Conservation (phyloP, 2,888 invertebrate genomes). For the Heliconius sara region DNA sequence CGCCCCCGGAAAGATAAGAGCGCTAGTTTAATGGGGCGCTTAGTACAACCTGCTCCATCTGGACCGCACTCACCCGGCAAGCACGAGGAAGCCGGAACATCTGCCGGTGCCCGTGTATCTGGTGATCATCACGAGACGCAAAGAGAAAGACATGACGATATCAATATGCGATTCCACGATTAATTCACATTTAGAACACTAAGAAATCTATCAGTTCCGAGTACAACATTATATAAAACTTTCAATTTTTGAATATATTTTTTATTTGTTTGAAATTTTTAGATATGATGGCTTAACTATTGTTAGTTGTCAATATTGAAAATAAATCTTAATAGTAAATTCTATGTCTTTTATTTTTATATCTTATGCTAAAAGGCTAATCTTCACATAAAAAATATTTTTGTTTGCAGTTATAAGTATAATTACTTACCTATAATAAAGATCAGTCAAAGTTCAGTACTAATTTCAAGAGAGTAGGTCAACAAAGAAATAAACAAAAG, state of each 20-base stretch:
- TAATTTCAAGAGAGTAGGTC: too few relatives aligned
- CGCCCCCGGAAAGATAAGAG: constrained; percentile 85
- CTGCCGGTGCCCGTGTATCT: constrained; percentile 74
- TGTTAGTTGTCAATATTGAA: constrained; percentile 78
- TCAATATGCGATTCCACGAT: constrained; percentile 74
- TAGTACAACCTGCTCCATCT: constrained; percentile 85
- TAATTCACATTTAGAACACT: constrained; percentile 49
- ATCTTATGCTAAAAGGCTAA: neutral
- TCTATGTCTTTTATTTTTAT: neutral
- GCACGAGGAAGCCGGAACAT: constrained; percentile 77
- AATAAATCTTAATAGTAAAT: constrained; percentile 61
- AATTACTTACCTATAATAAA: too few relatives aligned
- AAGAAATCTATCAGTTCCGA: constrained; percentile 6
- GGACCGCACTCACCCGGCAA: constrained; percentile 70
- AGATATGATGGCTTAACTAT: constrained; percentile 76
- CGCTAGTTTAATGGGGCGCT: constrained; percentile 83
- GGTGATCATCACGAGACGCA: constrained; percentile 78
- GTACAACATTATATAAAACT: constrained; percentile 54
- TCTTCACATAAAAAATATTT: neutral
- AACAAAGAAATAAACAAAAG: too few relatives aligned
- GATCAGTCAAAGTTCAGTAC: too few relatives aligned
- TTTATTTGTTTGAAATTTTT: constrained; percentile 69
- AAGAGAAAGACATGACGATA: constrained; percentile 77
- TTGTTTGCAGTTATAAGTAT: too few relatives aligned
- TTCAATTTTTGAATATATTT: constrained; percentile 72